Percentiles rank a stretch among this genome's conserved stretches.
These are phyloP conservation scores for Ectropis crepuscularia DNA, from an alignment of 2,888 invertebrate species.

Conservation along the genomic window DNA sequence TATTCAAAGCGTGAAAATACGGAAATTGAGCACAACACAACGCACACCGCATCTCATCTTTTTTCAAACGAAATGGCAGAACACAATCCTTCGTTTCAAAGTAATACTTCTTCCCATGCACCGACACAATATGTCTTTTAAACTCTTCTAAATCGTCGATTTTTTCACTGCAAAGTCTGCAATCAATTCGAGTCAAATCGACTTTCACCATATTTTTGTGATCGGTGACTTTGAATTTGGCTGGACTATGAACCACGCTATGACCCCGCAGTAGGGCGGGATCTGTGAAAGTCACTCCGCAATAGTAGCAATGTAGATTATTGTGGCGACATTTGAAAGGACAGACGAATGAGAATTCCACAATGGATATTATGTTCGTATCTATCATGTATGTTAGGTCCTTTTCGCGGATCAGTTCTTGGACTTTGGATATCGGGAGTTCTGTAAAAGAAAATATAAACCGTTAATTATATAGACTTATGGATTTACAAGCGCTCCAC, in stretches of 20 bases:
- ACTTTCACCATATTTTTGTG: conserved; percentile 76
- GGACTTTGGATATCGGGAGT: conserved; percentile 67
- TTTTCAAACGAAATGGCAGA: conserved; percentile 64
- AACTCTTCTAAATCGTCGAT: conserved; percentile 66
- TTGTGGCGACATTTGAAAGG: conserved; percentile 78
- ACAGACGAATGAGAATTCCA: conserved; percentile 70
- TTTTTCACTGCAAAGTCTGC: conserved; percentile 60
- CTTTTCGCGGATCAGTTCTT: conserved; percentile 68
- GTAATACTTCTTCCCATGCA: conserved; percentile 68
- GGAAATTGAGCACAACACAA: conserved; percentile 63
- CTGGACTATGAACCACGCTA: conserved; percentile 56
- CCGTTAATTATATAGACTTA: not conserved
- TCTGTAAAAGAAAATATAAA: conserved; percentile 50
- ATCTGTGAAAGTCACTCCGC: conserved; percentile 62
- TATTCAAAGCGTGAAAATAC: conserved; percentile 75
- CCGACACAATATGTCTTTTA: conserved; percentile 59
- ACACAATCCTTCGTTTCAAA: conserved; percentile 65
- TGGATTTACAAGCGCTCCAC: too few relatives aligned
- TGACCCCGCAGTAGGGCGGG: conserved; percentile 59
- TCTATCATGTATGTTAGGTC: conserved; percentile 73
- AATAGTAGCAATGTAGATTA: conserved; percentile 73
- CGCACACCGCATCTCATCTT: conserved; percentile 65
- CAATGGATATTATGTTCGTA: conserved; percentile 69
- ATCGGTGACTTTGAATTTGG: conserved; percentile 70
- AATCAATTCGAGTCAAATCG: conserved; percentile 71